Evolutionary conservation across 2,888 invertebrate genomes (phyloP), one percentile per base, ranked within the genome.

Genomic region (Microctonus hyperodae): DNA sequence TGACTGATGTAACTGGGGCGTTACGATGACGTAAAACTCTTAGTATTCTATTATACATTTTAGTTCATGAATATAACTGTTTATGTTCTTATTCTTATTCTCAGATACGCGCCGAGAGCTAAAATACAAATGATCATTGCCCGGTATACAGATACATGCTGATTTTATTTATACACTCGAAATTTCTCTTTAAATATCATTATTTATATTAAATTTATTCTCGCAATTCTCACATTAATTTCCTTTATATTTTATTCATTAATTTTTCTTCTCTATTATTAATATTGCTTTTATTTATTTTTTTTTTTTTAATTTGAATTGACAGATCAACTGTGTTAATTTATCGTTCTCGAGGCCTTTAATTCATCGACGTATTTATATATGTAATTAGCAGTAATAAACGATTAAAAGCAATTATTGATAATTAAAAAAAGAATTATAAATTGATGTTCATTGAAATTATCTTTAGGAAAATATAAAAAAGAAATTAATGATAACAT

Each of bases 1-100:
- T 75, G 78, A 75, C 75, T 78, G 82, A 74, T 77, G 78, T 75
- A 79, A 78, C 75, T 80, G 76, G 81, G 78, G 80, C 79, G 79
- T 78, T 77, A 77, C 76, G 74, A 74, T 79, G 78, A 76, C 76
- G 77, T 72, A 74, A 71, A 23, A 44, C 44, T 44, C 28, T 53
- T 33, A 16, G 51, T 44, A 53, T 56, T 62, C 67, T 72, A 72
- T 73, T 72, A 70, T 69, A 44, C 35, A 35, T 23, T n/a, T 58
- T 3, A 11, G 28, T 31, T 51, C 28, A 9, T 25, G 9, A n/a
- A 25, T 23, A 22, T 44, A n/a, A 28, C n/a, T 20, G 4, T 33
- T 61, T 44, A 44, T 44, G 44, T 44, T 44, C 44, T 16, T 16
- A 44, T 44, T 57, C 40, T 28, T 16, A 16, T 7, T 16, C 23